phyloP scores from a whole-genome alignment of 2,888 invertebrate species.

The Choreutis nemorana region DNA sequence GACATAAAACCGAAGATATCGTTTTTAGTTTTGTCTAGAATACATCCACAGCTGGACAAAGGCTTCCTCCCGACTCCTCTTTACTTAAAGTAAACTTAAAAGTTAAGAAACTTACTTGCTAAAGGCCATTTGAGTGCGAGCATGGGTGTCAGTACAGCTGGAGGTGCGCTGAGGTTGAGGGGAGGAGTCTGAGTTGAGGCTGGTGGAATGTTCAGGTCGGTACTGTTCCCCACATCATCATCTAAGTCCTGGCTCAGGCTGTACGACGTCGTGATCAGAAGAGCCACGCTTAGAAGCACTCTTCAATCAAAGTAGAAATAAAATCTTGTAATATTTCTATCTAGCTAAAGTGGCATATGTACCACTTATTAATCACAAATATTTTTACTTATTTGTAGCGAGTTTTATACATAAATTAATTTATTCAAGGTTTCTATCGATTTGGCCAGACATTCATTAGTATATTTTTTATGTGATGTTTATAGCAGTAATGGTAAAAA shows the following conservation, averaged over 20 bases:
- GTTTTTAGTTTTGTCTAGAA: no score
- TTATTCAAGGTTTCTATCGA: no score
- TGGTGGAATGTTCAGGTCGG: constrained; percentile 1
- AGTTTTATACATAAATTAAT: no score
- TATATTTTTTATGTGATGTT: no score
- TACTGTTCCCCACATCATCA: constrained; percentile 19
- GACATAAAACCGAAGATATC: no score
- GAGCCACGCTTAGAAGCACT: constrained; percentile 52
- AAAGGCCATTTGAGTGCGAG: constrained; percentile 45
- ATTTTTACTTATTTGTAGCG: no score
- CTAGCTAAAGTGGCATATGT: no score
- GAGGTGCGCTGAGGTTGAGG: constrained; percentile 14
- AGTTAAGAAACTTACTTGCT: constrained; percentile 28
- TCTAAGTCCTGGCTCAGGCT: constrained; percentile 30
- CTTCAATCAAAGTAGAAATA: constrained; percentile 47
- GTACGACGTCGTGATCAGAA: constrained; percentile 64
- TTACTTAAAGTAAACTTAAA: background rate
- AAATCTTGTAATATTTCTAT: background rate
- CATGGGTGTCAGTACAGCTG: constrained; percentile 25
- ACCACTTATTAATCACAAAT: no score
- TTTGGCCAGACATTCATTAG: no score
- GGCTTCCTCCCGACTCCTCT: no score
- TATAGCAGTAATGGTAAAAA: no score
- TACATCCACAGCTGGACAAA: no score
- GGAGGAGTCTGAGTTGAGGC: constrained; percentile 1